Evolutionary conservation across 2,113 vertebrate species (phyloP).

Genomic region (Petaurus breviceps): DNA sequence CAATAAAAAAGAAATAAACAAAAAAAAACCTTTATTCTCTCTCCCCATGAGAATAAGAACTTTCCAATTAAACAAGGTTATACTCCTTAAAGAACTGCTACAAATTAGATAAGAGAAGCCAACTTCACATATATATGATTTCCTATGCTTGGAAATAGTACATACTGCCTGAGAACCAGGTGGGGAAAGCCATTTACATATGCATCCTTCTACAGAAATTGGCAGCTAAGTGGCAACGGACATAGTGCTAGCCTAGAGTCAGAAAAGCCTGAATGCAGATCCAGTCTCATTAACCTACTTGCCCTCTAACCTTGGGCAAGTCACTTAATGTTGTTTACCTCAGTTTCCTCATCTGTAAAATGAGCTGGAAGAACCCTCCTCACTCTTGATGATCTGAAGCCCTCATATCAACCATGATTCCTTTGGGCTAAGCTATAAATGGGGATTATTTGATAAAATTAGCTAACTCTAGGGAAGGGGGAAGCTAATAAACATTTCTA

Average conservation of each 20-base stretch:
- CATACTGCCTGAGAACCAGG: background rate
- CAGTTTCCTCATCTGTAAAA: background rate
- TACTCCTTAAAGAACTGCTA: background rate
- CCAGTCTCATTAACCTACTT: background rate
- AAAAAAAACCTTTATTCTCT: background rate
- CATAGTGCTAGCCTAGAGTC: background rate
- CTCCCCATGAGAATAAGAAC: background rate
- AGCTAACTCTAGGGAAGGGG: background rate
- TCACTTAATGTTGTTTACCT: background rate
- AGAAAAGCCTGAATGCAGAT: background rate
- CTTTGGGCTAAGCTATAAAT: background rate
- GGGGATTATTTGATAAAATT: background rate
- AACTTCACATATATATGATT: background rate
- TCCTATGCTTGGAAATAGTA: background rate
- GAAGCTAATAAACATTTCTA: slow-evolving; percentile 13
- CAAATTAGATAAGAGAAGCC: background rate
- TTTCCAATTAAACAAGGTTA: background rate
- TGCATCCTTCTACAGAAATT: background rate
- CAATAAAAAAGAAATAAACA: background rate
- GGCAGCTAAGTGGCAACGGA: background rate
- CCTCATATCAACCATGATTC: too few relatives aligned
- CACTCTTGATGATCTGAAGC: too few relatives aligned
- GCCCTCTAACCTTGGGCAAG: background rate
- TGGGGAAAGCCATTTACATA: background rate
- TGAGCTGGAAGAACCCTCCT: background rate